A percentile compares a stretch with the other conserved stretches of the same genome.
Conservation (phyloP, 2,888 invertebrate genomes). For the Mimachlamys varia region DNA sequence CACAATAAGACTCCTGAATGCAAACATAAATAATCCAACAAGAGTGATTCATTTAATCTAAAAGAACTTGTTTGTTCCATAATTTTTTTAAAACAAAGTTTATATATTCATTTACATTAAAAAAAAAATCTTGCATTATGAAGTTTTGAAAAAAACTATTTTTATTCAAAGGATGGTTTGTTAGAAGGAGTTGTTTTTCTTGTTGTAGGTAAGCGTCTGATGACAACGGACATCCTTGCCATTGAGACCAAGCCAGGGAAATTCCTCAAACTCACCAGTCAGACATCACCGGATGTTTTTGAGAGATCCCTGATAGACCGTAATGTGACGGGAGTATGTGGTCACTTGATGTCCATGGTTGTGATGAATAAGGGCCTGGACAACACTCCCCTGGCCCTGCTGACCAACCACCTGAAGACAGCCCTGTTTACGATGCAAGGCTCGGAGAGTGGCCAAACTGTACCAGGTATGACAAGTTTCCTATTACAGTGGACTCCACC, state of each 20-base stretch:
- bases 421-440: slow-evolving; percentile 72
- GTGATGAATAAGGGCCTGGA: slow-evolving; percentile 73
- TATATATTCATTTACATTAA: too few relatives aligned
- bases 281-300: slow-evolving; percentile 71
- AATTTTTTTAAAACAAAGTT: too few relatives aligned
- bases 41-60: too few relatives aligned
- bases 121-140: too few relatives aligned
- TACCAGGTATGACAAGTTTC: slow-evolving; percentile 55
- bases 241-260: slow-evolving; percentile 75
- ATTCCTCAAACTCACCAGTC: slow-evolving; percentile 72
- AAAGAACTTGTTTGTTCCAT: too few relatives aligned
- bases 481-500: not conserved
- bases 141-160: too few relatives aligned
- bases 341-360: slow-evolving; percentile 78
- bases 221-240: slow-evolving; percentile 74
- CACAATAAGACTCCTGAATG: too few relatives aligned
- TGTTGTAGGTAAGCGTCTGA: slow-evolving; percentile 62
- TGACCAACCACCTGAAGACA: slow-evolving; percentile 75
- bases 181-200: not conserved
- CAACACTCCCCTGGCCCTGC: slow-evolving; percentile 74
- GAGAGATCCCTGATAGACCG: slow-evolving; percentile 59
- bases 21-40: too few relatives aligned
- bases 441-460: slow-evolving; percentile 47
- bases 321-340: slow-evolving; percentile 67
- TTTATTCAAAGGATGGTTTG: too few relatives aligned